Evolutionary conservation across 2,113 vertebrate genomes (phyloP).

Genomic region (Callipepla californica): DNA sequence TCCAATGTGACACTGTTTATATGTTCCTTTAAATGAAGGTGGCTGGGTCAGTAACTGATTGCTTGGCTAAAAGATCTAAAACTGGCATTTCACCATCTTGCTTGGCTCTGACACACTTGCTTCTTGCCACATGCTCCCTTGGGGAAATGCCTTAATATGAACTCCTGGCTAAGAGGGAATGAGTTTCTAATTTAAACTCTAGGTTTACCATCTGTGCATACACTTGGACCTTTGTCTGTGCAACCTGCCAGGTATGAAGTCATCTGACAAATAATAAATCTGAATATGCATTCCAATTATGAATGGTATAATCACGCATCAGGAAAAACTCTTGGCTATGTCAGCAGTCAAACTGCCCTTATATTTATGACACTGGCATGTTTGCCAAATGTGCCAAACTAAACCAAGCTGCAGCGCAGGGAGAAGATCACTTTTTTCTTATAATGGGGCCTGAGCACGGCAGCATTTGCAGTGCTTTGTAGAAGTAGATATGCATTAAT

Average conservation of each 20-base stretch:
- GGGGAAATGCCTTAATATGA: constrained; percentile 53
- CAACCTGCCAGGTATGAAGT: constrained; percentile 65
- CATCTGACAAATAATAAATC: constrained; percentile 43
- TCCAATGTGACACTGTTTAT: constrained; percentile 18
- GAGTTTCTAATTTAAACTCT: constrained; percentile 59
- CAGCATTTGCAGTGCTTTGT: background rate
- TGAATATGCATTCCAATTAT: constrained; percentile 13
- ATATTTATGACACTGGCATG: background rate
- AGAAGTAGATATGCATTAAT: background rate
- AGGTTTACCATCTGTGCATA: constrained; percentile 51
- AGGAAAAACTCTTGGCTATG: constrained; percentile 2
- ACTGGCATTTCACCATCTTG: constrained; percentile 57
- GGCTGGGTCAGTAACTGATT: constrained; percentile 52
- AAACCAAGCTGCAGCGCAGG: background rate
- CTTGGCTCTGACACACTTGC: constrained; percentile 44
- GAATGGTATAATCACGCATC: constrained; percentile 16
- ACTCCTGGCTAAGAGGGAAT: constrained; percentile 27
- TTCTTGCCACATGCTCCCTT: constrained; percentile 49
- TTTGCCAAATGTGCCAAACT: constrained; percentile 2
- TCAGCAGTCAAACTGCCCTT: constrained; percentile 8
- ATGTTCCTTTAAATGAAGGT: constrained; percentile 49
- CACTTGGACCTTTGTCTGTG: constrained; percentile 49
- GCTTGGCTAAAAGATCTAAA: constrained; percentile 39
- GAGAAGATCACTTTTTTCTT: background rate
- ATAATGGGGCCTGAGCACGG: background rate